Conservation (phyloP, 2,888 invertebrate species). For the Gari tellinella region DNA sequence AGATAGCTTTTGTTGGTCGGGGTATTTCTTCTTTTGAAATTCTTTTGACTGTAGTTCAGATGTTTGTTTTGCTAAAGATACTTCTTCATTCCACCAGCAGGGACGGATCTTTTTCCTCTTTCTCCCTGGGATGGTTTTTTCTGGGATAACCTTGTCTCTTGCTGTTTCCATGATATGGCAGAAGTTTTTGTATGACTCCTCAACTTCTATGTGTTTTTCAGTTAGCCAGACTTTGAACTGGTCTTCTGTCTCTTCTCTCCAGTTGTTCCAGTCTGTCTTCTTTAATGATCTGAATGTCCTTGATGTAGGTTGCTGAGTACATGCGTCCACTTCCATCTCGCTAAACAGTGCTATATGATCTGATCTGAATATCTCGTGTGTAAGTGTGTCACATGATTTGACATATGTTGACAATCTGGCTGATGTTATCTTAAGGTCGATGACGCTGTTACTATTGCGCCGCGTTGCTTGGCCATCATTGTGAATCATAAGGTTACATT, state of each 20-base stretch:
- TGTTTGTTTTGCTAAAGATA: no score
- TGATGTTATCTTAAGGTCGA: slow-evolving; percentile 14
- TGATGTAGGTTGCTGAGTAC: neutral
- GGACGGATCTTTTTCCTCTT: neutral
- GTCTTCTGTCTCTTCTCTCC: slow-evolving; percentile 14
- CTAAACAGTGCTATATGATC: slow-evolving; percentile 19
- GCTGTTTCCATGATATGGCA: neutral
- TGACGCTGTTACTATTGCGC: slow-evolving; percentile 14
- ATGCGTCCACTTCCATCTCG: neutral
- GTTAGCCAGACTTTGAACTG: neutral
- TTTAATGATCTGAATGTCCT: slow-evolving; percentile 14
- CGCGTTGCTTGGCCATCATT: slow-evolving; percentile 31
- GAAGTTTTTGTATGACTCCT: neutral
- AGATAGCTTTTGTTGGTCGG: no score
- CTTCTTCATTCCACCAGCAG: no score
- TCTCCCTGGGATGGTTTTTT: neutral
- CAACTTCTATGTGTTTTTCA: neutral
- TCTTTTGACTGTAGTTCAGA: no score
- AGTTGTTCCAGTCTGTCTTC: slow-evolving; percentile 9
- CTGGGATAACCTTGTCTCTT: slow-evolving; percentile 5
- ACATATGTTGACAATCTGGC: slow-evolving; percentile 2
- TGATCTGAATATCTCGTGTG: slow-evolving; percentile 17
- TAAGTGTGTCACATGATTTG: slow-evolving; percentile 12
- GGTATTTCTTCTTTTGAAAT: no score
- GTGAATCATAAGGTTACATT: slow-evolving; percentile 7